Conservation (phyloP, 1,140 invertebrate genomes). For the Dendrolimus punctatus region DNA sequence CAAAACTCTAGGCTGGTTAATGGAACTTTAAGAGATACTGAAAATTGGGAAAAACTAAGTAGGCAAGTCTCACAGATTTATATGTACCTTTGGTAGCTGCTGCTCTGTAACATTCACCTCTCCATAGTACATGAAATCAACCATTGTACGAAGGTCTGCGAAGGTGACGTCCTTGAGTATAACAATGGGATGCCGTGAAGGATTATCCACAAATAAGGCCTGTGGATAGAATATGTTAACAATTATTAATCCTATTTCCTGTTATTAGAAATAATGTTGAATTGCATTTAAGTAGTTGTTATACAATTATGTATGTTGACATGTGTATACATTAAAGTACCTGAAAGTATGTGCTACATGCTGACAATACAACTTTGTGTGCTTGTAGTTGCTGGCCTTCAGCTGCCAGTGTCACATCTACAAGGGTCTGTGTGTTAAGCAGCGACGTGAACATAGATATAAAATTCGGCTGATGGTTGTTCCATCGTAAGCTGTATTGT, state of each 20-base stretch:
- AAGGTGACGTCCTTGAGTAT: conserved; percentile 92
- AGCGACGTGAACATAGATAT: conserved; percentile 88
- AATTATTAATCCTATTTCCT: background rate
- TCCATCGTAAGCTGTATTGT: conserved; percentile 91
- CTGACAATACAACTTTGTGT: conserved; percentile 89
- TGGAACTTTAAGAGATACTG: no score
- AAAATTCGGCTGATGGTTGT: conserved; percentile 92
- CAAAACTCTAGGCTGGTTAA: background rate
- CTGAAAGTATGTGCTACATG: conserved; percentile 91
- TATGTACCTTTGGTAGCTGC: conserved; percentile 78
- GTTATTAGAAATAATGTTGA: no score
- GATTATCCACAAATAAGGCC: conserved; percentile 75
- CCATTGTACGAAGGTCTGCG: conserved; percentile 88
- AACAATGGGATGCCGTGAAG: conserved; percentile 91
- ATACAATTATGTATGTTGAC: no score
- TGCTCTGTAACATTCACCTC: conserved; percentile 93
- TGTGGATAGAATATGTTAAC: conserved; percentile 24
- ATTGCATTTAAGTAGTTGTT: background rate
- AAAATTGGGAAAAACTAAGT: no score
- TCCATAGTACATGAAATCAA: conserved; percentile 94
- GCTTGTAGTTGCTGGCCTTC: conserved; percentile 88
- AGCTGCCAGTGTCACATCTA: conserved; percentile 90
- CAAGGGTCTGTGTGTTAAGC: conserved; percentile 85
- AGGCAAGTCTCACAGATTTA: no score
- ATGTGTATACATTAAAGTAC: conserved; percentile 42